Conservation (phyloP, 2,797 vertebrate species). For the Periparus ater region DNA sequence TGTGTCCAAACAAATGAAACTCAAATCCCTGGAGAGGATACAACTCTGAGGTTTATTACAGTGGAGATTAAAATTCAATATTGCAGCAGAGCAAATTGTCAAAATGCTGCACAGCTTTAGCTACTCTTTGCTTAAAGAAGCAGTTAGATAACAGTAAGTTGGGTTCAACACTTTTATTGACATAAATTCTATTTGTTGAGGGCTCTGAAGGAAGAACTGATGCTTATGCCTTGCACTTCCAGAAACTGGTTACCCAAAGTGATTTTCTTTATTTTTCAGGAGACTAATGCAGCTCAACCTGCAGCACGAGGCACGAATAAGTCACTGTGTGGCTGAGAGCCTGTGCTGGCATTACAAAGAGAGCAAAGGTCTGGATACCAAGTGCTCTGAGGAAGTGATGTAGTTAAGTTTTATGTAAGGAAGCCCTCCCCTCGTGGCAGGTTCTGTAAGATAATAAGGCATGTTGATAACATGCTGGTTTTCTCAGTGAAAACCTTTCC, state of each 20-base stretch:
- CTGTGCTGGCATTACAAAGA: too few relatives aligned
- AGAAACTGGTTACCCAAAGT: background rate
- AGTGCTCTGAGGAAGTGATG: background rate
- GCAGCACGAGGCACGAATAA: fast-evolving
- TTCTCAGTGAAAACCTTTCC: background rate
- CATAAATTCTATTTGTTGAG: background rate
- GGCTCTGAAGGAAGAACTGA: background rate
- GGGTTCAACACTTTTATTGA: slow-evolving; percentile 11
- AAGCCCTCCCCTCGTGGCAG: background rate
- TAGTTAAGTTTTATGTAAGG: background rate
- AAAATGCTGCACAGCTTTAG: background rate
- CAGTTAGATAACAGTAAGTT: background rate
- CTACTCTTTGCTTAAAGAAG: background rate
- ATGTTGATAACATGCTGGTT: background rate
- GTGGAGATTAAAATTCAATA: slow-evolving; percentile 29
- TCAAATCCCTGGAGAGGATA: background rate
- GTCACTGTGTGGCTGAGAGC: fast-evolving
- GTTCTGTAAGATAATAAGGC: background rate
- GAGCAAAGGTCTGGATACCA: background rate
- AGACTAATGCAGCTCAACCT: background rate
- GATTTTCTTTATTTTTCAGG: background rate
- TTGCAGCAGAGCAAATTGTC: background rate
- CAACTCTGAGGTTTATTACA: background rate
- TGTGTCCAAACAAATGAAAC: background rate
- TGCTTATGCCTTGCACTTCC: background rate